Base-by-base conservation (phyloP, 1,140 invertebrate species). In the Mamestra configurata region DNA sequence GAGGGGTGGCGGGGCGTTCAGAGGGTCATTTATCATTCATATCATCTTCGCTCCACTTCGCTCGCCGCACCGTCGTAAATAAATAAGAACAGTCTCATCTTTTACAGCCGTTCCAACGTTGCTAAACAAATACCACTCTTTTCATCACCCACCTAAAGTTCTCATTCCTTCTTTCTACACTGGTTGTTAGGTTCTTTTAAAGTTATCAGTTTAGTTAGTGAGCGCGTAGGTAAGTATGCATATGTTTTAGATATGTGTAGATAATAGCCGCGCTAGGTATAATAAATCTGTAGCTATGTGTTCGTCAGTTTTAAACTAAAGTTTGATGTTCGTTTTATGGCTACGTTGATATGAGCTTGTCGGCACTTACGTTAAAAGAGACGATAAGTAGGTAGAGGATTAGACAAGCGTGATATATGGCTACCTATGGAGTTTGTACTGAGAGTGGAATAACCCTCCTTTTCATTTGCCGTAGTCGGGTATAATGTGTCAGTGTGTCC, bases 1-100 rank as follows among this genome's bases (percentile, higher is more conserved):
- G 68, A 71, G 75, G 70, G 85, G 79, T 77, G 80, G 83, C 81
- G 82, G 84, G 83, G 81, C 84, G 84, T 87, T 90, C 89, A 79
- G 91, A 91, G 92, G 93, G 93, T 95, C 93, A 95, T 95, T 95
- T 95, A 95, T 95, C 93, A 95, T 95, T 95, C 92, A 95, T 95
- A 95, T 95, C 93, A 94, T 95, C 93, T 95, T 94, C 92, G 93
- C 93, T 95, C 93, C 93, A 95, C 92, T 95, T 95, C 93, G 92
- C 92, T 93, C 93, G 91, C 93, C 93, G 92, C 93, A 93, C 91
- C 93, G 92, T 88, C 92, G 92, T 95, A 94, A 95, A 95, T 95
- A 95, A 95, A 95, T 95, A 94, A 94, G 93, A 94, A 95, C 93
- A 94, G 92, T 92, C 90, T 93, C 93, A 94, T 95, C 93, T 95